These are phyloP conservation scores for Corythaeola cristata DNA, from an alignment of 2,113 vertebrate genomes.

Conservation along the genomic window DNA sequence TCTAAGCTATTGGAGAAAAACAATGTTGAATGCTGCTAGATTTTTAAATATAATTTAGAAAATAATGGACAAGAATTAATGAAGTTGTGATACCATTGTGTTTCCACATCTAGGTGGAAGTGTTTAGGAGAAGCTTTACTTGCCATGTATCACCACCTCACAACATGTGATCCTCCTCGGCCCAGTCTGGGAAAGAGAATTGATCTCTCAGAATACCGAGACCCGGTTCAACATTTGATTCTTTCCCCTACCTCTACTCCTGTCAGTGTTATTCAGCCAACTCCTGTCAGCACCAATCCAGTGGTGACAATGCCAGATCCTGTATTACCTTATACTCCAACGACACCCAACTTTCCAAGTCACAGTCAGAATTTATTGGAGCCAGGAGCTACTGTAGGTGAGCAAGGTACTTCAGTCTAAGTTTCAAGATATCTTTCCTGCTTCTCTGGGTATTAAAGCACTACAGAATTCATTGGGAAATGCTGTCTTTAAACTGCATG, in stretches of 20 bases:
- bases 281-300: conserved; percentile 74
- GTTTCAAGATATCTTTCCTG: background rate
- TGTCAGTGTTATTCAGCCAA: conserved; percentile 76
- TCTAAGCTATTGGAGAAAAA: background rate
- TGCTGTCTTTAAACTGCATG: background rate
- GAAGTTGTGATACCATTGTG: background rate
- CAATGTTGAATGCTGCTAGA: background rate
- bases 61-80: background rate
- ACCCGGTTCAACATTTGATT: conserved; percentile 76
- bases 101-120: conserved; percentile 84
- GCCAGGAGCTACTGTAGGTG: conserved; percentile 76
- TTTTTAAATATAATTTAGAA: background rate
- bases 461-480: background rate
- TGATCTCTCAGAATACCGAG: conserved; percentile 89
- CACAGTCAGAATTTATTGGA: conserved; percentile 79
- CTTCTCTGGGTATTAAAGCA: background rate
- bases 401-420: conserved; percentile 56
- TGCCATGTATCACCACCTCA: conserved; percentile 91
- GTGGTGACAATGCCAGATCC: conserved; percentile 73
- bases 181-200: conserved; percentile 89
- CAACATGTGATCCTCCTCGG: conserved; percentile 87
- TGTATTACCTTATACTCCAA: conserved; percentile 46
- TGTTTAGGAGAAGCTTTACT: conserved; percentile 90
- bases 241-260: conserved; percentile 77
- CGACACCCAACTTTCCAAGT: conserved; percentile 57